Evolutionary conservation across 1,140 invertebrate genomes (phyloP), one percentile per base, ranked within the genome.

Genomic region (Aphelinus atriplicis): DNA sequence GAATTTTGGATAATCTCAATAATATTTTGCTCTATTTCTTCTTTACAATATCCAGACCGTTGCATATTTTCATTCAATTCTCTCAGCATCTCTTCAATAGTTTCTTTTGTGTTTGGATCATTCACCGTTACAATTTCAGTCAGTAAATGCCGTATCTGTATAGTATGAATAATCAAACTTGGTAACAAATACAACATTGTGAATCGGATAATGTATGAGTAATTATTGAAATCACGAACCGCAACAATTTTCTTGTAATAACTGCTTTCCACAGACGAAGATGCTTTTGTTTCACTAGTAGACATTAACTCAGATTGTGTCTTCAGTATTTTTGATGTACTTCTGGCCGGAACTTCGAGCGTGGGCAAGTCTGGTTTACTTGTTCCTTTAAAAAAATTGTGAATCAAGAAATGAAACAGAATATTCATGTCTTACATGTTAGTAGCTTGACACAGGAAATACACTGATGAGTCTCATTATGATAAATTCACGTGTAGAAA

Each of bases 21-120:
- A 3, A 71, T 50, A 66, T 61, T 46, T 63, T 61, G 55, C 66
- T 84, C 80, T 1, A 80, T 62, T 51, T 80, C 63, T 7, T 65
- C 55, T 51, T 57, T 9, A 1, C 51, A 58, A 2, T n/a, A 45
- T 6, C 63, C 63, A 10, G 47, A 42, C 3, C 42, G 3, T 60
- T 61, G 9, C 63, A 73, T 53, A 3, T 73, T 60, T 3, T 62
- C 57, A 5, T 45, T 56, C 3, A 74, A 48, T 63, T 74, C 73
- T 47, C 3, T 53, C 48, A 74, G 50, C 73, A 74, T 69, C 56
- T 63, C 10, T 45, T 74, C 53, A 3, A 74, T 57, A 6, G 73
- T 69, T 9, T 62, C 73, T 7, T 3, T 42, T 10, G 66, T 63
- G 26, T 69, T 43, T 3, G n/a, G 10, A 51, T 69, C 45, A 7